A percentile compares a stretch with the other conserved stretches of the same genome.
phyloP scores from a whole-genome alignment of 2,113 vertebrate genomes.

The Todiramphus saurophagus region DNA sequence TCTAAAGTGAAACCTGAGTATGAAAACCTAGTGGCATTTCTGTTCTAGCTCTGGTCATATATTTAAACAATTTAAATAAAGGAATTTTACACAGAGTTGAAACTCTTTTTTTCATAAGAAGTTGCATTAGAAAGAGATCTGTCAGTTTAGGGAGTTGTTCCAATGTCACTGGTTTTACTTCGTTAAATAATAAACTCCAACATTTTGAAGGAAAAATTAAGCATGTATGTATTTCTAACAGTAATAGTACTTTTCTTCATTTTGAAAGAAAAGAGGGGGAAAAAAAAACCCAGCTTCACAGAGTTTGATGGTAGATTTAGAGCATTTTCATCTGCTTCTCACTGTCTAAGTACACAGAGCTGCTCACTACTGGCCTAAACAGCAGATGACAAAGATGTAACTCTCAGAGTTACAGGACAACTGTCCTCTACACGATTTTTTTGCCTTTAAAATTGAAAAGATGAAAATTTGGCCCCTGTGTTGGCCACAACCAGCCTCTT shows the following conservation, averaged over 20 bases:
- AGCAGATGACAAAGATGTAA: not conserved
- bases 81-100: not conserved
- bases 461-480: rapidly evolving
- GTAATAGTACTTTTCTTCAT: not conserved
- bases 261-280: not conserved
- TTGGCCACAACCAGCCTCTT: not conserved
- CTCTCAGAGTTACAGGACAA: not conserved
- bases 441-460: not conserved
- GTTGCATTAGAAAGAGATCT: not conserved
- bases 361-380: not conserved
- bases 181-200: not conserved
- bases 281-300: not conserved
- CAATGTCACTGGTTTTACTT: not conserved
- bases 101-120: not conserved
- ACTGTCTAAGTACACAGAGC: not conserved
- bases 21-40: not conserved
- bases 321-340: not conserved
- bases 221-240: not conserved
- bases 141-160: not conserved
- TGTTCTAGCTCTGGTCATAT: not conserved
- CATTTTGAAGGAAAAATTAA: not conserved
- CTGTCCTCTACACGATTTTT: not conserved
- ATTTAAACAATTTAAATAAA: not conserved
- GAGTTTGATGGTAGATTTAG: not conserved
- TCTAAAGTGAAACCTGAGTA: not conserved